These are phyloP conservation scores for Drosophila sordidapex DNA, from an alignment of 2,888 invertebrate species.

Conservation along the genomic window DNA sequence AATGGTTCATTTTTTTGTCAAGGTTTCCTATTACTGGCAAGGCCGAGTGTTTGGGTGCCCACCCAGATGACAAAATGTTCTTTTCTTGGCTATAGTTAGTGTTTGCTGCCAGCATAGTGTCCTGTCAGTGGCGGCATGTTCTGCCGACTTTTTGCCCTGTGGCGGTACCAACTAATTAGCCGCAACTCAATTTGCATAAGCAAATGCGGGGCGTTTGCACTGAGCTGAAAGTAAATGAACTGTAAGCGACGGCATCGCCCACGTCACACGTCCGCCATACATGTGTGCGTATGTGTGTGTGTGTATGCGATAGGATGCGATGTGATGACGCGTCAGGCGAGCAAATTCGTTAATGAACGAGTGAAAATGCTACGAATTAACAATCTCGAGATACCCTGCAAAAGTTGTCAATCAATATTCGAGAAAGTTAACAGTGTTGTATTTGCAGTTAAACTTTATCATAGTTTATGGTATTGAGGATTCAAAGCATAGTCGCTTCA, in stretches of 20 bases:
- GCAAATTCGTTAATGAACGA: conserved; percentile 65
- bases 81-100: conserved; percentile 29
- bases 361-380: conserved; percentile 4
- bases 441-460: not conserved
- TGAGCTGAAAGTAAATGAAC: conserved; percentile 61
- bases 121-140: conserved; percentile 14
- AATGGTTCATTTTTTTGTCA: conserved; percentile 14
- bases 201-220: conserved; percentile 51
- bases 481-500: not conserved
- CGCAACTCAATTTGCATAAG: conserved; percentile 62
- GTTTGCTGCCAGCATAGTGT: conserved; percentile 1
- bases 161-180: conserved; percentile 61
- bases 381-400: conserved; percentile 21
- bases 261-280: conserved; percentile 43
- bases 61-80: conserved; percentile 30
- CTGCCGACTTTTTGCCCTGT: conserved; percentile 30
- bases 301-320: conserved; percentile 30
- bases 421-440: not conserved
- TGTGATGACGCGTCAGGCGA: conserved; percentile 22
- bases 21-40: conserved; percentile 26
- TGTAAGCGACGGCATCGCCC: conserved; percentile 56
- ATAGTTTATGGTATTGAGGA: not conserved
- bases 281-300: not conserved
- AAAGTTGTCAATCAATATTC: not conserved
- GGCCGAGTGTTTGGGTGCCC: conserved; percentile 11